These are phyloP conservation scores for Atta texana DNA, from an alignment of 1,140 invertebrate genomes.

Conservation along the genomic window DNA sequence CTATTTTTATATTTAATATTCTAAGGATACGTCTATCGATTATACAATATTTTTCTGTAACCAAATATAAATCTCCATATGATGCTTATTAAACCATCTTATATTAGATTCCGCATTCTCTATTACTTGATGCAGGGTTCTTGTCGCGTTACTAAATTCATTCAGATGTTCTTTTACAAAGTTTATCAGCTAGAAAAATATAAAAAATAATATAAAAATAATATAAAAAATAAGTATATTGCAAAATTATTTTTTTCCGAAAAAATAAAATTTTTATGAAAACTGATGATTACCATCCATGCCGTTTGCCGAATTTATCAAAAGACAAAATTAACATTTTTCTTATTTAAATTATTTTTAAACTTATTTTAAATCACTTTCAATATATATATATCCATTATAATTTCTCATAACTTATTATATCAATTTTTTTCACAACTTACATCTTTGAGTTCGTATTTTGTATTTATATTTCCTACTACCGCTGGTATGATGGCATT, in stretches of 20 bases:
- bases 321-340: neutral
- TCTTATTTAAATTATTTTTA: neutral
- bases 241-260: neutral
- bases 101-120: conserved; percentile 93
- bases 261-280: neutral
- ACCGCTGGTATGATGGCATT: conserved; percentile 90
- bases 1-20: too few species aligned
- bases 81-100: conserved; percentile 92
- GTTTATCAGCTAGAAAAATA: conserved; percentile 87
- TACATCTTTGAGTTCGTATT: conserved; percentile 92
- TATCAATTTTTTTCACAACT: conserved; percentile 70
- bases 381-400: neutral
- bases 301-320: neutral
- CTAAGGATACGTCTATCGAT: neutral
- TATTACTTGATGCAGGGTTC: conserved; percentile 91
- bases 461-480: conserved; percentile 90
- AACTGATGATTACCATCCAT: neutral
- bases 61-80: conserved; percentile 91
- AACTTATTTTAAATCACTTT: neutral
- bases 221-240: neutral
- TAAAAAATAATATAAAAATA: neutral
- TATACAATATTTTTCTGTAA: conserved; percentile 83
- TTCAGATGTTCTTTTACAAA: conserved; percentile 88
- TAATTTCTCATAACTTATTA: too few species aligned
- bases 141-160: conserved; percentile 88